phyloP scores from a whole-genome alignment of 2,888 invertebrate species.

The Cephus nigrinus region DNA sequence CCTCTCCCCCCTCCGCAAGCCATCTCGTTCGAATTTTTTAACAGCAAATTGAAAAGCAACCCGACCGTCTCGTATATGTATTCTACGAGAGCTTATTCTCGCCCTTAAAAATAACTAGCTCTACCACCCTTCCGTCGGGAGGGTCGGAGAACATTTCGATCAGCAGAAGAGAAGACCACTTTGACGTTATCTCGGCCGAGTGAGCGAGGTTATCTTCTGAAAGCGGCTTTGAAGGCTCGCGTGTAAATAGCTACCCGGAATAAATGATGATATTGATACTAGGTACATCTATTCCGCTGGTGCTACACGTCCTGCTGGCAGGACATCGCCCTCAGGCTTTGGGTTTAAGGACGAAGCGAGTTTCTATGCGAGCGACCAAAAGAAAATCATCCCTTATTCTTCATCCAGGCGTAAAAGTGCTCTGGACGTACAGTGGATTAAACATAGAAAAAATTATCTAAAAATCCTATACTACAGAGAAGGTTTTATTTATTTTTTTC shows the following conservation, averaged over 20 bases:
- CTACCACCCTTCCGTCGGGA: neutral
- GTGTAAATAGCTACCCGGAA: slow-evolving; percentile 22
- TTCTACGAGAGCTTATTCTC: neutral
- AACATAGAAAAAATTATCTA: neutral
- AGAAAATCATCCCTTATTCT: slow-evolving; percentile 39
- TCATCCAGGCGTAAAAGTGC: slow-evolving; percentile 15
- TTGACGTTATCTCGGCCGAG: slow-evolving; percentile 55
- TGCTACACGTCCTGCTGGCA: neutral
- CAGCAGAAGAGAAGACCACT: slow-evolving; percentile 33
- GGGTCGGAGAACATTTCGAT: neutral
- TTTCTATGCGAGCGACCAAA: slow-evolving; percentile 12
- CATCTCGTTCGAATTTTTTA: neutral
- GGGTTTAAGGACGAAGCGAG: slow-evolving; percentile 10
- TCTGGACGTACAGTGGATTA: neutral
- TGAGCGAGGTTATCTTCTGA: slow-evolving; percentile 53
- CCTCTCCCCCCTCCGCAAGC: neutral
- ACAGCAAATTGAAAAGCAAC: neutral
- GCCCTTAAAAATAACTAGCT: slow-evolving; percentile 8
- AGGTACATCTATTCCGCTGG: neutral
- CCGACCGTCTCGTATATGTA: neutral
- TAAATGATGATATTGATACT: slow-evolving; percentile 21
- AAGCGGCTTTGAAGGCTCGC: slow-evolving; percentile 52
- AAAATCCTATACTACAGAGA: neutral
- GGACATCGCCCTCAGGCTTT: slow-evolving; percentile 18
- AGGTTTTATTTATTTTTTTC: neutral